Evolutionary conservation across 2,113 vertebrate genomes (phyloP), one percentile per base, ranked within the genome.

Genomic region (Mastomys coucha): DNA sequence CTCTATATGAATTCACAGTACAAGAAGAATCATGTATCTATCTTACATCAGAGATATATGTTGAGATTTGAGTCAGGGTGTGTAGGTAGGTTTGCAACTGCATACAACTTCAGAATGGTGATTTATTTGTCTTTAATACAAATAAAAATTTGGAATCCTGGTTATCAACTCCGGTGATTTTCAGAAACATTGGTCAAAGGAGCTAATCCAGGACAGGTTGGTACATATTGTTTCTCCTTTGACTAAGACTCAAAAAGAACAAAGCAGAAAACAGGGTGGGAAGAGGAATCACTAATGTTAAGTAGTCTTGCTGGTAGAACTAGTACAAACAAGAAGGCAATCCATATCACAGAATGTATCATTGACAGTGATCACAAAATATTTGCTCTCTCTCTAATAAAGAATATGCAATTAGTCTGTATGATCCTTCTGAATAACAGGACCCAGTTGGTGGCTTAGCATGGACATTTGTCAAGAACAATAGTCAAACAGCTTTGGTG

Each of bases 61-160:
- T 73, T 39, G 90, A 94, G 6, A 88, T 76, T 77, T 53, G 69
- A 89, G 22, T 19, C 28, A 5, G 26, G 4, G 73, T 72, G 4
- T 75, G 22, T 11, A 36, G 1, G 0, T 94, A 81, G 26, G 60
- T 94, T 95, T 56, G 93, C 7, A 94, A 67, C 1, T 51, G 72
- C 7, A 24, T 36, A 58, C 56, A 60, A 51, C 65, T 73, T 26
- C 49, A 22, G 24, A 88, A 93, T 73, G 78, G 22, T 82, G 94
- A 90, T 85, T 91, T 45, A 24, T 63, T 93, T 92, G 72, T 2
- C 72, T 94, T 58, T 6, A 49, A 22, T 91, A 33, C 36, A 63
- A 96, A 26, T 84, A 91, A 92, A 92, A 91, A 92, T 63, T 58
- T 94, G 49, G 22, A 75, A 76, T 89, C 77, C 58, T 93, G 33